Conservation (phyloP, 2,888 invertebrate species). For the Pteria penguin region DNA sequence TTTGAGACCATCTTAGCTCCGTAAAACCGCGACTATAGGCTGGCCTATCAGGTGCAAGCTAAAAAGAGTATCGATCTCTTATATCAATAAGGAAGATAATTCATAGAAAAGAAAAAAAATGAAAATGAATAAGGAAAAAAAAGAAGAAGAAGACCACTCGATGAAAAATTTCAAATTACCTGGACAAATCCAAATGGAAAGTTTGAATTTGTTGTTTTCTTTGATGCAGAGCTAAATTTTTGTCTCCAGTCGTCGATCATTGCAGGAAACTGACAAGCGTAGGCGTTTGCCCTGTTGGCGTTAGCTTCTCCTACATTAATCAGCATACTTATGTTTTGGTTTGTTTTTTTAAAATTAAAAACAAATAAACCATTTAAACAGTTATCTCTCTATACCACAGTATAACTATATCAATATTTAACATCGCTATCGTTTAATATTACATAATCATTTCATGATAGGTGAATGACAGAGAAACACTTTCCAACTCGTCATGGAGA, state of each 20-base stretch:
- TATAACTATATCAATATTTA: too few relatives aligned
- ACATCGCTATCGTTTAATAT: too few relatives aligned
- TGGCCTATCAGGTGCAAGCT: constrained; percentile 12
- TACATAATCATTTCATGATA: too few relatives aligned
- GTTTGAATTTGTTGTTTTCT: constrained; percentile 42
- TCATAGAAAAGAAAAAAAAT: too few relatives aligned
- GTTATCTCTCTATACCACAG: not conserved
- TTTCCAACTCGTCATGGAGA: too few relatives aligned
- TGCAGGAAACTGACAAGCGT: constrained; percentile 59
- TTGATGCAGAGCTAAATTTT: constrained; percentile 54
- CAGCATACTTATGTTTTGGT: not conserved
- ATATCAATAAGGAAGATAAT: not conserved
- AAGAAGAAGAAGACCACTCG: too few relatives aligned
- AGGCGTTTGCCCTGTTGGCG: constrained; percentile 39
- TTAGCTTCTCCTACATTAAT: constrained; percentile 59
- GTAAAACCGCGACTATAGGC: constrained; percentile 48
- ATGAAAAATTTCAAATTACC: constrained; percentile 40
- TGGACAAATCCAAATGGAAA: constrained; percentile 72
- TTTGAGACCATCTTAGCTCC: constrained; percentile 68
- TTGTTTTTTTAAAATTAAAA: too few relatives aligned
- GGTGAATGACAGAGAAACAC: too few relatives aligned
- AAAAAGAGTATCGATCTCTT: not conserved
- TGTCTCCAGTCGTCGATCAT: constrained; percentile 65
- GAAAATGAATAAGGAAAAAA: too few relatives aligned
- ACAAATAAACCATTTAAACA: not conserved